These are phyloP conservation scores for Serrognathus titanus DNA, from an alignment of 2,888 invertebrate genomes.

Conservation along the genomic window DNA sequence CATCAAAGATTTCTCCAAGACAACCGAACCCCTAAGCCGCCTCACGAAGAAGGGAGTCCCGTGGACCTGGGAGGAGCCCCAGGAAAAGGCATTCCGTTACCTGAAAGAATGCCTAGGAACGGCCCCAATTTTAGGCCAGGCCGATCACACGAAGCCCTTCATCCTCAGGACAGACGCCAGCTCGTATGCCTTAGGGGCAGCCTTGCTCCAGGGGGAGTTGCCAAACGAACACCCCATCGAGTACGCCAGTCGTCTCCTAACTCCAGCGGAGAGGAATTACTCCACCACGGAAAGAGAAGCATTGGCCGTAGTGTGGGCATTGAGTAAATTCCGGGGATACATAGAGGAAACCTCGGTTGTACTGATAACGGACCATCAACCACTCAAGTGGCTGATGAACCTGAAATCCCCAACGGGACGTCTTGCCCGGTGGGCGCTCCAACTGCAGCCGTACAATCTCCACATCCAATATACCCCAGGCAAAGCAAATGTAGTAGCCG, in stretches of 20 bases:
- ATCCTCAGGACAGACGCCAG: slow-evolving; percentile 31
- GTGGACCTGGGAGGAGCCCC: neutral
- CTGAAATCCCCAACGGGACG: slow-evolving; percentile 42
- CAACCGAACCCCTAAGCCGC: neutral
- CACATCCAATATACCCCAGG: slow-evolving; percentile 27
- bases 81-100: too few species aligned
- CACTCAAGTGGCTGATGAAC: slow-evolving; percentile 44
- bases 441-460: slow-evolving; percentile 40
- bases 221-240: slow-evolving; percentile 26
- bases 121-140: too few species aligned
- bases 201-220: slow-evolving; percentile 25
- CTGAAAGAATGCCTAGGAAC: too few species aligned
- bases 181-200: slow-evolving; percentile 26
- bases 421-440: slow-evolving; percentile 45
- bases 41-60: neutral
- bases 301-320: slow-evolving; percentile 14
- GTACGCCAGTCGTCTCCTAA: slow-evolving; percentile 29
- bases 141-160: too few species aligned
- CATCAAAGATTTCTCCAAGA: too few species aligned
- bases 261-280: slow-evolving; percentile 17
- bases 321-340: slow-evolving; percentile 39
- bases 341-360: slow-evolving; percentile 39
- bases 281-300: slow-evolving; percentile 23
- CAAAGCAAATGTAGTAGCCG: slow-evolving; percentile 17
- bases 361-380: slow-evolving; percentile 26